These are phyloP conservation scores for Lucilia cuprina DNA, from an alignment of 1,140 invertebrate species.

Conservation along the genomic window DNA sequence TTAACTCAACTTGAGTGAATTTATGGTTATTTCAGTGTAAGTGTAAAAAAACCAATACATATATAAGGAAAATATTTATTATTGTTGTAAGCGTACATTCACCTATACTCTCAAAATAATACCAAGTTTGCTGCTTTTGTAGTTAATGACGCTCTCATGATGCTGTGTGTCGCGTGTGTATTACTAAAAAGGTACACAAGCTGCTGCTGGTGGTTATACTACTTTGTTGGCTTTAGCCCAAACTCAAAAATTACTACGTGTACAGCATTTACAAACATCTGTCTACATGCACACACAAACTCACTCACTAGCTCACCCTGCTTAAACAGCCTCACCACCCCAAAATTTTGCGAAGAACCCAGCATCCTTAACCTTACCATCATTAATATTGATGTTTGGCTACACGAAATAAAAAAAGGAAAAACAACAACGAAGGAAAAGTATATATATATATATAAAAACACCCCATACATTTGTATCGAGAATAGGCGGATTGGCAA, in stretches of 20 bases:
- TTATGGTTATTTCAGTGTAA: too few species aligned
- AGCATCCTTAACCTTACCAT: conserved; percentile 30
- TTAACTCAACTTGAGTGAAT: not conserved
- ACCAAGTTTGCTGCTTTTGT: too few species aligned
- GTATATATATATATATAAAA: not conserved
- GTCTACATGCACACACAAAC: not conserved
- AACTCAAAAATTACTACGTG: conserved; percentile 23
- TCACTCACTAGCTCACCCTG: not conserved
- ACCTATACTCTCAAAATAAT: not conserved
- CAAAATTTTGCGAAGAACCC: not conserved
- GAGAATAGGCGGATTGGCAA: too few species aligned
- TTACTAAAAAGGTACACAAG: not conserved
- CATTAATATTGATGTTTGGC: conserved; percentile 11
- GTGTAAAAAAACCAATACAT: too few species aligned
- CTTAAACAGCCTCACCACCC: not conserved
- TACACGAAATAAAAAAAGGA: not conserved
- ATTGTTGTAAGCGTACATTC: not conserved
- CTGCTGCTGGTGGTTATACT: not conserved
- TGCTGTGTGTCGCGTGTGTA: not conserved
- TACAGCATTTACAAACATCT: conserved; percentile 12
- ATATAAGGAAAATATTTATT: too few species aligned
- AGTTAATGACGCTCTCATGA: not conserved
- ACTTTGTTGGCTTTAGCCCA: conserved; percentile 16
- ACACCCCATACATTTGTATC: not conserved
- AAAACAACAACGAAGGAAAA: too few species aligned